A percentile compares a stretch with the other conserved stretches of the same genome.
These are phyloP conservation scores for Hypanus sabinus DNA, from an alignment of 2,113 vertebrate genomes.

Conservation along the genomic window DNA sequence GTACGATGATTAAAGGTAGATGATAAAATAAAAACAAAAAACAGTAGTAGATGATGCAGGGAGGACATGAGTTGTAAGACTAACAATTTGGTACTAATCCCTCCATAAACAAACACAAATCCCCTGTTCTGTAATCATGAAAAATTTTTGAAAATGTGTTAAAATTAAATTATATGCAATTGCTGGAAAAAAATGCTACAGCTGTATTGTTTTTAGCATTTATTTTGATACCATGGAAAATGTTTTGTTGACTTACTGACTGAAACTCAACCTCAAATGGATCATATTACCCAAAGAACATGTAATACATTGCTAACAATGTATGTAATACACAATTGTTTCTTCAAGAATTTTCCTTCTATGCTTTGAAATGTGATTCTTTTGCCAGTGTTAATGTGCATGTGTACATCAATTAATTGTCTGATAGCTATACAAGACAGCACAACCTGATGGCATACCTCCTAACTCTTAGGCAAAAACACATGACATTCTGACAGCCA, in stretches of 20 bases:
- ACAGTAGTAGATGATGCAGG: background rate
- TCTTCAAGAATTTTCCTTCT: background rate
- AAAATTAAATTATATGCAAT: background rate
- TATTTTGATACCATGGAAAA: background rate
- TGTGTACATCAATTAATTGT: constrained; percentile 5
- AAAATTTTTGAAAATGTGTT: background rate
- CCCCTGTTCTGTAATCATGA: background rate
- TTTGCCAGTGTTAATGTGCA: background rate
- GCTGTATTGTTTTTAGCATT: background rate
- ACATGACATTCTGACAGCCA: background rate
- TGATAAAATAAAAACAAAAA: background rate
- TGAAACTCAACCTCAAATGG: background rate
- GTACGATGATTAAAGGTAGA: background rate
- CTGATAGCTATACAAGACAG: background rate
- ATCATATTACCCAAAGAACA: background rate
- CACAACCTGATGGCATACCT: background rate
- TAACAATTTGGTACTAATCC: background rate
- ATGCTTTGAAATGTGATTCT: background rate
- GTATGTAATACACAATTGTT: background rate
- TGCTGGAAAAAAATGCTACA: background rate
- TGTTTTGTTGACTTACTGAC: background rate
- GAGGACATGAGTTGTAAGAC: background rate
- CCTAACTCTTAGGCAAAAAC: constrained; percentile 20
- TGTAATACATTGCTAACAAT: background rate
- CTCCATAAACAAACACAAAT: background rate